These are phyloP conservation scores for Avahi laniger DNA, from an alignment of 2,797 vertebrate species.

Conservation along the genomic window DNA sequence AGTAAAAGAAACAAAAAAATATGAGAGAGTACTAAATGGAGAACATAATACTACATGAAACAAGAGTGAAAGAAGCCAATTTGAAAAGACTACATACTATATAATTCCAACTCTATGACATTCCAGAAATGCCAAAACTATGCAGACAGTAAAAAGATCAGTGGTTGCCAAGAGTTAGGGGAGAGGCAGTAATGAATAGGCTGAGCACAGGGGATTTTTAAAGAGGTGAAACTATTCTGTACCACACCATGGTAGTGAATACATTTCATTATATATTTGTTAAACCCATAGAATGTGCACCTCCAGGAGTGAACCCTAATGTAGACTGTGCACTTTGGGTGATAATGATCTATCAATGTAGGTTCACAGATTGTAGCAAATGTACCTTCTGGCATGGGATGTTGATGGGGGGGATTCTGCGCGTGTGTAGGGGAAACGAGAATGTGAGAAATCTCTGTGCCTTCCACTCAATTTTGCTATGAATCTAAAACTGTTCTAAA, in stretches of 20 bases:
- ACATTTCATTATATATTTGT: neutral
- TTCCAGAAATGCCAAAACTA: neutral
- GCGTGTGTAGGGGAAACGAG: accelerated
- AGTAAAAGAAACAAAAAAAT: neutral
- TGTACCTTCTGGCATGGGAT: neutral
- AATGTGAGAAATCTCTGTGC: neutral
- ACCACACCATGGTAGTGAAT: neutral
- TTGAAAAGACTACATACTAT: neutral
- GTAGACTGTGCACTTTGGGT: neutral
- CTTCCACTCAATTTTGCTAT: neutral
- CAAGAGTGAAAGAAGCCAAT: neutral
- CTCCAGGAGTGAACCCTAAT: neutral
- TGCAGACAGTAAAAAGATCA: neutral
- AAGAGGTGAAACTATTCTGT: neutral
- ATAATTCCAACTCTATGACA: neutral
- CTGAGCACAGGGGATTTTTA: neutral
- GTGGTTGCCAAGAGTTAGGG: neutral
- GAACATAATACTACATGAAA: neutral
- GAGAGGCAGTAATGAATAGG: neutral
- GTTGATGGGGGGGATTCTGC: neutral
- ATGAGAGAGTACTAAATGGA: neutral
- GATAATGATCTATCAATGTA: neutral
- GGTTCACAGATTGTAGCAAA: neutral
- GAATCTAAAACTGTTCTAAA: neutral
- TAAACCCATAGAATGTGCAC: neutral